phyloP scores from a whole-genome alignment of 2,888 invertebrate genomes.

The Ametastegia equiseti region DNA sequence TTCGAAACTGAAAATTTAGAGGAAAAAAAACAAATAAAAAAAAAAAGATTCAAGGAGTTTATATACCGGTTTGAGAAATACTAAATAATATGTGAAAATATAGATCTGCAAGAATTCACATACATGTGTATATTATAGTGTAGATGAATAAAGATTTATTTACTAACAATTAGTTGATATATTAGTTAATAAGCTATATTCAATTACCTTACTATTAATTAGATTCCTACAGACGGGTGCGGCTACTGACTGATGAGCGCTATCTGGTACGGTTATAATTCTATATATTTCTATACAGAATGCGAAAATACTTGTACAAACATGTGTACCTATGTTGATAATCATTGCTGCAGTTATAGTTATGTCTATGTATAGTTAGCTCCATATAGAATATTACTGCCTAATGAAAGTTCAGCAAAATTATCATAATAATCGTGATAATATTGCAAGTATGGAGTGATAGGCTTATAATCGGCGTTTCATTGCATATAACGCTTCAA shows the following conservation, averaged over 20 bases:
- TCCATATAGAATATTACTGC: not conserved
- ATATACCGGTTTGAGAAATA: not conserved
- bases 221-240: not conserved
- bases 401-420: not conserved
- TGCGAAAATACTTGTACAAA: slow-evolving; percentile 4
- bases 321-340: not conserved
- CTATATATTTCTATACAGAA: slow-evolving; percentile 1
- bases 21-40: too few relatives aligned
- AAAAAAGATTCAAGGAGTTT: not conserved
- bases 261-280: not conserved
- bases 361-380: not conserved
- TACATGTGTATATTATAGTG: not conserved
- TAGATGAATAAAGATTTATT: not conserved
- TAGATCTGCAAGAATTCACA: not conserved
- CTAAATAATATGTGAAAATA: not conserved
- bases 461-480: too few relatives aligned
- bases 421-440: not conserved
- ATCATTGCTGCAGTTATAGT: not conserved
- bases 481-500: too few relatives aligned
- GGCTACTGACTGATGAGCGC: too few relatives aligned
- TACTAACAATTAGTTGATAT: not conserved
- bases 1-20: too few relatives aligned
- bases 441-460: too few relatives aligned
- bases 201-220: slow-evolving; percentile 52
- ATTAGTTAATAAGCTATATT: not conserved